Conservation (phyloP, 2,113 vertebrate genomes). For the Parus major region DNA sequence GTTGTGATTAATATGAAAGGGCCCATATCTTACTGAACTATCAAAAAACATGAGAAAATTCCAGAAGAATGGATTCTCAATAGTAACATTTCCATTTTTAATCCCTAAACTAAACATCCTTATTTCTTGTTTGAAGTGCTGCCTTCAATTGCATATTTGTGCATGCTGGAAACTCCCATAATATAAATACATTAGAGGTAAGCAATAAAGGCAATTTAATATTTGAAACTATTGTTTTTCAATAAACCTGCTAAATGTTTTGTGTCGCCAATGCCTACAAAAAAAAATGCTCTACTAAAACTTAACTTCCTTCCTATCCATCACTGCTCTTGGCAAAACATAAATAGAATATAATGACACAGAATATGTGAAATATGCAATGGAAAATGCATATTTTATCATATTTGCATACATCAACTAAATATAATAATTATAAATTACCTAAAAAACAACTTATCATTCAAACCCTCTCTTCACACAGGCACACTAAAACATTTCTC, state of each 20-base stretch:
- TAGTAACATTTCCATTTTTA: constrained; percentile 30
- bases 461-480: background rate
- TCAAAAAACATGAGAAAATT: constrained; percentile 2
- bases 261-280: background rate
- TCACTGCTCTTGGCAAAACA: background rate
- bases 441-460: background rate
- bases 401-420: background rate
- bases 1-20: background rate
- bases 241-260: background rate
- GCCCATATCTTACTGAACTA: background rate
- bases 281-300: constrained; percentile 1
- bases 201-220: background rate
- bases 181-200: background rate
- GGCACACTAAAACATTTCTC: background rate
- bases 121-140: constrained; percentile 36
- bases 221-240: background rate
- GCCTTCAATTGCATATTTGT: background rate
- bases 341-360: background rate
- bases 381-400: background rate
- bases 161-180: background rate
- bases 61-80: constrained; percentile 6
- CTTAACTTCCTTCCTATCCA: background rate
- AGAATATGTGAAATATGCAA: background rate
- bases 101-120: constrained; percentile 30
- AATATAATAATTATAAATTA: background rate